Evolutionary conservation across 1,140 invertebrate species (phyloP), one percentile per base, ranked within the genome.

Genomic region (Sycophaga agraensis): DNA sequence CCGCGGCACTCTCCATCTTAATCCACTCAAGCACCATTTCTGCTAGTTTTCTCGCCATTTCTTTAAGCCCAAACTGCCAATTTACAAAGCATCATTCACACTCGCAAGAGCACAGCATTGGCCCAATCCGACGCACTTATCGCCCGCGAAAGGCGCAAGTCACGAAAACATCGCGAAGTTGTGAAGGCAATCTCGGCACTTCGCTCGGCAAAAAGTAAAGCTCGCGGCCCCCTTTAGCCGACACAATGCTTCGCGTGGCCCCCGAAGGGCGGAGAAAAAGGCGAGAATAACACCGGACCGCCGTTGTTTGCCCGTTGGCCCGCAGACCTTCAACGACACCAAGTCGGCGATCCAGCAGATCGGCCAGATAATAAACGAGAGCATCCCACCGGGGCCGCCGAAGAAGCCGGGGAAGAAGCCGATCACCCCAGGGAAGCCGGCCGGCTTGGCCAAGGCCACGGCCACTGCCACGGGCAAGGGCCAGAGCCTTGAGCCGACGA

Each of bases 321-420:
- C 76, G 46, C 60, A 83, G 82, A 76, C 78, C 26, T 74, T 78
- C 53, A 81, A 78, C 49, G 82, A 83, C 16, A 83, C 82, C 0
- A 70, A 66, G 43, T 73, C 75, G n/a, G 81, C 82, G 0, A 70
- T 82, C 26, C 65, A 75, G 54, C 75, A 79, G 68, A 81, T 83
- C 39, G 73, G 68, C 34, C 35, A 66, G 7, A 59, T 81, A 4
- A 60, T 83, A 4, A 73, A 68, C 43, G 66, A 74, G 16, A 78
- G 68, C 49, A 69, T 84, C 39, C 64, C 64, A 17, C 73, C 76
- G 1, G 81, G 82, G 40, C 68, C 71, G 22, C 61, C 63, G 0
- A 67, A 54, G n/a, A 50, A 57, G 26, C 16, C 68, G 5, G 17
- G n/a, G 0, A 64, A 22, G 0, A 68, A 51, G 11, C 12, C n/a